Base-by-base conservation (phyloP, 2,113 vertebrate genomes). In the Trinectes maculatus region DNA sequence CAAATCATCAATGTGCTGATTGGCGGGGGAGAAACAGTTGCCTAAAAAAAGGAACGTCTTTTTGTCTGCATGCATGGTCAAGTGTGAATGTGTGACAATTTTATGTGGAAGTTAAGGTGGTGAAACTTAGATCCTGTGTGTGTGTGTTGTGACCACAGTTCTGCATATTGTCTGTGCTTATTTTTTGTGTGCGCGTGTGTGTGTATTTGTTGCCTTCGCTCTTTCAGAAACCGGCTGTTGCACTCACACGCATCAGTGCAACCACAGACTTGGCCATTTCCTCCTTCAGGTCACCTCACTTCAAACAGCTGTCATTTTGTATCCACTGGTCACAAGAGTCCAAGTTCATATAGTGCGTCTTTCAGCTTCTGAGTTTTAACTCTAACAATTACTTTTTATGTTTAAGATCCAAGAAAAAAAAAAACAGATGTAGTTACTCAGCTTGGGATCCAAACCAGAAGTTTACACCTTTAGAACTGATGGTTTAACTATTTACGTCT, bases 191-290 rank as follows among this genome's bases (percentile, higher is more conserved):
- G 16, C 22, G 1, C 6, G 18, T 10, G 8, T 37, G 15, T 40
- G 26, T 37, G 18, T 24, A 21, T 19, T 22, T 12, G 19, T 46
- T n/a, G n/a, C n/a, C n/a, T n/a, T 55, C 19, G 21, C 6, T 31
- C 3, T 33, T 22, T 49, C 31, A 69, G 31, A 72, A 63, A 81
- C 44, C 71, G 74, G 54, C 68, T 39, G 58, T 36, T 78, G 33
- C 63, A 43, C n/a, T 19, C n/a, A 31, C 31, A 42, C 31, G 34
- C 18, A 37, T 46, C 11, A 49, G 15, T 26, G 11, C 37, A 69
- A 82, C 80, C 77, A 57, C 54, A 71, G 29, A 44, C 21, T 13
- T 47, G 1, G 29, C 9, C 56, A 37, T 77, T 89, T 87, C 84
- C 87, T 84, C 51, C 11, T 85, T 79, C 11, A 48, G 12, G n/a